Base-by-base conservation (phyloP, 2,888 invertebrate genomes). In the Piscicola geometra region DNA sequence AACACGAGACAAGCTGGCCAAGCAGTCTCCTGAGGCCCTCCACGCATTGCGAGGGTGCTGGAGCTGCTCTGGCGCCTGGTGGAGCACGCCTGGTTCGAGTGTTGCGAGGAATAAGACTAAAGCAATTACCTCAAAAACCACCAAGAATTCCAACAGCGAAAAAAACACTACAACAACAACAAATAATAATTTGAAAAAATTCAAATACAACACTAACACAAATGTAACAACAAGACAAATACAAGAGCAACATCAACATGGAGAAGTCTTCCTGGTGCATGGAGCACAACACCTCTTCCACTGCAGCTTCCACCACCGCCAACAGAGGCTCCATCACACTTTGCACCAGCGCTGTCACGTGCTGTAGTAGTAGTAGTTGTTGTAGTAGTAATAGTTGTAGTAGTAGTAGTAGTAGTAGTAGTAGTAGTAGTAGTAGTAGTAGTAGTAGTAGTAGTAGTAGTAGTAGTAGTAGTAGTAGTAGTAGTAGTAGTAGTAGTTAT, bases 241-340 rank as follows among this genome's bases (percentile, higher is more conserved):
- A n/a, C n/a, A n/a, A n/a, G n/a, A n/a, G n/a, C n/a, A n/a, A n/a
- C n/a, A n/a, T 9, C 21, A 82, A 89, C 89, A 86, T 86, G 78
- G 88, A 87, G 82, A 89, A 90, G 82, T 91, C 90, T 84, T 91
- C 91, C 79, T 90, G 88, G 85, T 97, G 96, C 89, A 97, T 92
- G 28, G 94, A 96, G 79, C 94, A 88, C 41, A 97, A 88, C 80
- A 98, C 96, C 60, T 94, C 92, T 84, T 92, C 93, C 41, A 96
- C 89, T 0, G 95, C 92, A 80, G 92, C 91, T 78, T 90, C 90
- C 78, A 96, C 91, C 0, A 95, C 92, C 78, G 88, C 89, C 78
- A 88, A 83, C 81, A 89, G 82, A 28, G 87, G 89, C 77, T 86
- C 83, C 25, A 89, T 81, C 18, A 88, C 83, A 76, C 81, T 81